Percentiles rank a stretch among this genome's conserved stretches.
Evolutionary conservation across 2,888 invertebrate genomes (phyloP).

Genomic region (Arctia plantaginis): DNA sequence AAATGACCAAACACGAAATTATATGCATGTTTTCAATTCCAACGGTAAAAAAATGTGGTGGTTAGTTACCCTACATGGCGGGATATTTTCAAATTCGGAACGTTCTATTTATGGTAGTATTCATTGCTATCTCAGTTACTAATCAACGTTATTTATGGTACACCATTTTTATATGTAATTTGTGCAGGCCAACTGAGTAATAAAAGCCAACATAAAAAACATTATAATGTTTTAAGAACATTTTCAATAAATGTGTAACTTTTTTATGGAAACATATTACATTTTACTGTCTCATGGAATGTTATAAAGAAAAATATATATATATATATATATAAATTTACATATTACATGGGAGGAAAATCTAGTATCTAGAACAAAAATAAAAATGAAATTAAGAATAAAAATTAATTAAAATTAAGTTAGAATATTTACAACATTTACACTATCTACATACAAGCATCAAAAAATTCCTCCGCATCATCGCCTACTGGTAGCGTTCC

Average conservation of each 20-base stretch:
- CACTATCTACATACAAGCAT: too few relatives aligned
- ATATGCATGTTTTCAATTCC: constrained; percentile 8
- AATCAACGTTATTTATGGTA: background rate
- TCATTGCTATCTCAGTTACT: background rate
- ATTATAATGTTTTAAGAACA: too few relatives aligned
- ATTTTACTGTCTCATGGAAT: background rate
- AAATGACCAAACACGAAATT: background rate
- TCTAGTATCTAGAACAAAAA: too few relatives aligned
- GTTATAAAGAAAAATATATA: background rate
- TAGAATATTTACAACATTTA: too few relatives aligned
- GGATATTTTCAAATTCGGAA: background rate
- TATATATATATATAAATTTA: too few relatives aligned
- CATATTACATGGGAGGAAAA: too few relatives aligned
- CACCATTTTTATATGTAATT: background rate
- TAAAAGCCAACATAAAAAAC: background rate
- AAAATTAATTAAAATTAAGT: too few relatives aligned
- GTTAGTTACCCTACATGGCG: constrained; percentile 4
- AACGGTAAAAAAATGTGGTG: constrained; percentile 8
- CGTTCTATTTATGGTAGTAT: background rate
- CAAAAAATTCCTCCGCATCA: too few relatives aligned
- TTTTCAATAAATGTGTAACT: background rate
- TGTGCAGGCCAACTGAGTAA: background rate
- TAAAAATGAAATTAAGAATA: too few relatives aligned
- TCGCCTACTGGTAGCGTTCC: too few relatives aligned
- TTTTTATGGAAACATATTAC: background rate